Base-by-base conservation (phyloP, 2,113 vertebrate species). In the Aphyosemion australe region DNA sequence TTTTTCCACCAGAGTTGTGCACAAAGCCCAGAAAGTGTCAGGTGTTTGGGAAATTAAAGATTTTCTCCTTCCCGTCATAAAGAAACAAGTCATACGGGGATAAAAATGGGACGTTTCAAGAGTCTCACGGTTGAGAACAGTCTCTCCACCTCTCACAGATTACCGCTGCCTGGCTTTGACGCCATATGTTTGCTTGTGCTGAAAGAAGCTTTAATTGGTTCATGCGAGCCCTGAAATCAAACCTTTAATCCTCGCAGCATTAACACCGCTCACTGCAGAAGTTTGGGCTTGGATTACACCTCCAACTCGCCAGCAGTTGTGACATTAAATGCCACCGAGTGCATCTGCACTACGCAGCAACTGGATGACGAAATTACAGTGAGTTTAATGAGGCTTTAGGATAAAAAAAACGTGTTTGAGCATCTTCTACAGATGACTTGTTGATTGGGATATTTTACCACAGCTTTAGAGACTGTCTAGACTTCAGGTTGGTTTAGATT, bases 201-300 rank as follows among this genome's bases (percentile, higher is more conserved):
- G 34, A 65, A 56, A 65, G 37, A 67, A 42, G 42, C 34, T 84
- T 78, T 79, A 63, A 74, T 69, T 82, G 77, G 73, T 71, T 65
- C 53, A 67, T 61, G 69, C 19, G 61, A 70, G 70, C 41, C 54
- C 62, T 76, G 82, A 77, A 84, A 87, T 80, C 76, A 82, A 73
- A 85, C 80, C 61, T 55, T 69, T 85, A 84, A 87, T 85, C 72
- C 84, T 70, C 53, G 32, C 6, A 5, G 67, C 20, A 49, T 80
- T 76, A 78, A 65, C 69, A 42, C 63, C 0, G 12, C 53, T 58
- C 60, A 52, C 61, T 41, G 73, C 37, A 32, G 41, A 65, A 34
- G 46, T 68, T 55, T 57, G 61, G 49, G 42, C 43, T 43, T 39
- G 69, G 66, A 71, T 84, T 82, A 72, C 52, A 31, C 43, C 64